Conservation (phyloP, 2,797 vertebrate species). For the Poecilia velifera region DNA sequence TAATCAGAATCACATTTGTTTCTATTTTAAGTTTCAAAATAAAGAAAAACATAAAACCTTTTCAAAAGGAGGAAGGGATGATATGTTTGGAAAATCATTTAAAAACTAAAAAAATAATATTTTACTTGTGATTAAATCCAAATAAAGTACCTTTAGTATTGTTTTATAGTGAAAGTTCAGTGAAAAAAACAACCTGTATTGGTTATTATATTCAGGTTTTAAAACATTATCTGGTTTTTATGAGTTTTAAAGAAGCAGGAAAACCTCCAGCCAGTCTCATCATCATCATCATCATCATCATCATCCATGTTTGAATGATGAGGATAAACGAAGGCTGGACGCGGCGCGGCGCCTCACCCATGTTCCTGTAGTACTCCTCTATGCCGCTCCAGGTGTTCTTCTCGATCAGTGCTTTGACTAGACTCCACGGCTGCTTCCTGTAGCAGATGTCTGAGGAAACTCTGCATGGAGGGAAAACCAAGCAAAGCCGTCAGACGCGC, state of each 20-base stretch:
- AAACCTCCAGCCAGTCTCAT: too few relatives aligned
- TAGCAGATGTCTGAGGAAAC: conserved; percentile 94
- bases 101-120: not conserved
- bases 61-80: too few relatives aligned
- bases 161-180: too few relatives aligned
- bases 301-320: too few relatives aligned
- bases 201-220: not conserved
- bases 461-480: conserved; percentile 62
- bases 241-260: not conserved
- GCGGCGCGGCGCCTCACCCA: conserved; percentile 79
- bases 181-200: not conserved
- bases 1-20: too few relatives aligned
- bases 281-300: too few relatives aligned
- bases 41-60: not conserved
- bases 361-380: conserved; percentile 89
- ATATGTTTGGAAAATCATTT: not conserved
- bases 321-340: not conserved
- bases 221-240: not conserved
- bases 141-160: not conserved
- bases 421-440: conserved; percentile 92
- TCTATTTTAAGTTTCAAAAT: not conserved
- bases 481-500: not conserved
- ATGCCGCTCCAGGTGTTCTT: conserved; percentile 93
- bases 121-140: not conserved
- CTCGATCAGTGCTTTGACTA: conserved; percentile 91